These are phyloP conservation scores for Cephus pulcher DNA, from an alignment of 2,888 invertebrate genomes.

Conservation along the genomic window DNA sequence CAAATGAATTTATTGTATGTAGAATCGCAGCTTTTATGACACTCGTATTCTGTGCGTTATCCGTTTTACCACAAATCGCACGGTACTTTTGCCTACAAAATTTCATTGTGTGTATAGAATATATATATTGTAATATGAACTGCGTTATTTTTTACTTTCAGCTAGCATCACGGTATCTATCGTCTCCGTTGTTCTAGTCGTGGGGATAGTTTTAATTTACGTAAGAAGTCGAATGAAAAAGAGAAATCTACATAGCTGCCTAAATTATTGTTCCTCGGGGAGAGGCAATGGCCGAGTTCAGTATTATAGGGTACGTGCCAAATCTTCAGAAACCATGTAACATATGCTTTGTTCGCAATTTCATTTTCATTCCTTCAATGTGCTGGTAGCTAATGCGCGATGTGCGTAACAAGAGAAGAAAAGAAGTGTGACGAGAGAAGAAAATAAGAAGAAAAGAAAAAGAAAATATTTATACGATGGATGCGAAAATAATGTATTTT, in stretches of 20 bases:
- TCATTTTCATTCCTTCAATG: background rate
- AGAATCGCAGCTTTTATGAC: background rate
- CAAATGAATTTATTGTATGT: background rate
- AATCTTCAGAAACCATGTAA: background rate
- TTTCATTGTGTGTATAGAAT: too few species aligned
- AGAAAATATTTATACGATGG: background rate
- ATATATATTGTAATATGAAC: background rate
- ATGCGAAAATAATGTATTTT: background rate
- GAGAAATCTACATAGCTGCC: conserved; percentile 35
- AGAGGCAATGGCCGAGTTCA: conserved; percentile 45
- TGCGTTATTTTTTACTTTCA: conserved; percentile 5
- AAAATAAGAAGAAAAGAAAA: background rate
- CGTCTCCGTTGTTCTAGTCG: conserved; percentile 32
- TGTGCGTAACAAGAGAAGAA: background rate
- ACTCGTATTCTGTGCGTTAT: background rate
- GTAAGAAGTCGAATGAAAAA: conserved; percentile 37
- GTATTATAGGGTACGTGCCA: conserved; percentile 50
- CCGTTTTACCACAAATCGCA: background rate
- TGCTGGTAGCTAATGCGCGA: background rate
- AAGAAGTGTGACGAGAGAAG: background rate
- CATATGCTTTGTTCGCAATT: background rate
- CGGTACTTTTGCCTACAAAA: background rate
- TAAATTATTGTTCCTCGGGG: conserved; percentile 34
- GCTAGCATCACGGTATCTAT: conserved; percentile 29
- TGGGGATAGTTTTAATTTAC: conserved; percentile 41